Percentiles rank a stretch among this genome's conserved stretches.
phyloP scores from a whole-genome alignment of 2,888 invertebrate genomes.

The Sesia apiformis region DNA sequence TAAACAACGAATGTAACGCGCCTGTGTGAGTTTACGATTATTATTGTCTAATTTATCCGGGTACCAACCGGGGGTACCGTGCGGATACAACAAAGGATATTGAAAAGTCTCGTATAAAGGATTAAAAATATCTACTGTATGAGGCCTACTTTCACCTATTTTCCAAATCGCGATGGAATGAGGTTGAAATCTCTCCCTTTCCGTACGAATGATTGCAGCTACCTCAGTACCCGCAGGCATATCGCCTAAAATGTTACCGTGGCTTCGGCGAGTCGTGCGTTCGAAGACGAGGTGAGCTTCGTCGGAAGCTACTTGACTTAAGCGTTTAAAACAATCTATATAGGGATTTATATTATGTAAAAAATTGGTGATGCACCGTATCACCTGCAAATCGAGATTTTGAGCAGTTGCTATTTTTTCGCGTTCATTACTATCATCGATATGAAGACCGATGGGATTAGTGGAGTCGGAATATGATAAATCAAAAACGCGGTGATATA shows the following conservation, averaged over 20 bases:
- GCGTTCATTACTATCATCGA: not conserved
- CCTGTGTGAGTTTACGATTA: constrained; percentile 2
- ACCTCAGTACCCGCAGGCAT: constrained; percentile 3
- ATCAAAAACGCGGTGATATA: constrained; percentile 4
- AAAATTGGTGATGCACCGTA: not conserved
- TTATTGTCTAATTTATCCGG: constrained; percentile 1
- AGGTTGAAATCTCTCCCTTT: constrained; percentile 1
- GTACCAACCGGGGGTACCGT: constrained; percentile 2
- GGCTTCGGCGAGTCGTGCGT: constrained; percentile 4
- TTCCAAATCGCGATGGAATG: constrained; percentile 10
- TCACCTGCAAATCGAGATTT: not conserved
- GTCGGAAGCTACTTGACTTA: not conserved
- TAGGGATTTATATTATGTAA: not conserved
- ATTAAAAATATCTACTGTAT: constrained; percentile 5
- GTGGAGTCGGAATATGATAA: not conserved
- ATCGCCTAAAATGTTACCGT: constrained; percentile 7
- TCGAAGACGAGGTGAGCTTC: not conserved
- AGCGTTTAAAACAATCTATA: not conserved
- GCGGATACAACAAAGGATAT: constrained; percentile 1
- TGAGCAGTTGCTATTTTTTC: not conserved
- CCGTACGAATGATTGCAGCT: constrained; percentile 7
- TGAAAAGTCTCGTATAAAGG: constrained; percentile 6
- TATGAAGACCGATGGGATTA: not conserved
- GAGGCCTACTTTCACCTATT: constrained; percentile 4
- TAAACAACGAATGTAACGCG: constrained; percentile 4